phyloP scores from a whole-genome alignment of 2,888 invertebrate genomes.

The Ennomos erosarius region DNA sequence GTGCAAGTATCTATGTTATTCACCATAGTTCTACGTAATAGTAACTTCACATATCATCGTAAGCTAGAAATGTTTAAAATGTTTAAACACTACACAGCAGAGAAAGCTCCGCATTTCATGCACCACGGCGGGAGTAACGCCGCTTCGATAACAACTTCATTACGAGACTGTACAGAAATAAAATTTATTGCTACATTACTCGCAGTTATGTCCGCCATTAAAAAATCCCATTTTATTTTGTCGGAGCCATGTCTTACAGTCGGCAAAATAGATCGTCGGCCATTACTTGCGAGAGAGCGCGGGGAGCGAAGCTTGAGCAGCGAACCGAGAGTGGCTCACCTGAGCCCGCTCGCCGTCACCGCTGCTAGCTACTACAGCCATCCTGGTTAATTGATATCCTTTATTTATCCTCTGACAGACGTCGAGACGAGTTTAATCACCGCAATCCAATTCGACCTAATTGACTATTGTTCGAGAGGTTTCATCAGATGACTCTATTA shows the following conservation, averaged over 20 bases:
- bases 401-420: conserved; percentile 53
- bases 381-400: conserved; percentile 49
- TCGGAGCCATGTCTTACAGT: conserved; percentile 63
- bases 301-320: conserved; percentile 17
- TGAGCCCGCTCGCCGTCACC: conserved; percentile 43
- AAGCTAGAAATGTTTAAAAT: too few species aligned
- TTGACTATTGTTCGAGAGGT: conserved; percentile 52
- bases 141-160: conserved; percentile 49
- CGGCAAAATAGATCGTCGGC: conserved; percentile 60
- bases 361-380: neutral
- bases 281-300: conserved; percentile 45
- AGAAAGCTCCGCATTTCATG: neutral
- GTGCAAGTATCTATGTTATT: too few species aligned
- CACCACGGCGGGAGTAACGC: conserved; percentile 7
- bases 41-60: too few species aligned
- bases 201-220: conserved; percentile 61
- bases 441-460: conserved; percentile 54
- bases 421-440: conserved; percentile 46
- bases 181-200: conserved; percentile 56
- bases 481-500: conserved; percentile 19
- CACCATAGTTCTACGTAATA: too few species aligned
- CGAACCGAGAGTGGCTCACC: conserved; percentile 52
- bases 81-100: too few species aligned
- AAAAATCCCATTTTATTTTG: conserved; percentile 65
- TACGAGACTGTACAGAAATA: conserved; percentile 46